Conservation (phyloP, 2,113 vertebrate species). For the Perognathus longimembris region DNA sequence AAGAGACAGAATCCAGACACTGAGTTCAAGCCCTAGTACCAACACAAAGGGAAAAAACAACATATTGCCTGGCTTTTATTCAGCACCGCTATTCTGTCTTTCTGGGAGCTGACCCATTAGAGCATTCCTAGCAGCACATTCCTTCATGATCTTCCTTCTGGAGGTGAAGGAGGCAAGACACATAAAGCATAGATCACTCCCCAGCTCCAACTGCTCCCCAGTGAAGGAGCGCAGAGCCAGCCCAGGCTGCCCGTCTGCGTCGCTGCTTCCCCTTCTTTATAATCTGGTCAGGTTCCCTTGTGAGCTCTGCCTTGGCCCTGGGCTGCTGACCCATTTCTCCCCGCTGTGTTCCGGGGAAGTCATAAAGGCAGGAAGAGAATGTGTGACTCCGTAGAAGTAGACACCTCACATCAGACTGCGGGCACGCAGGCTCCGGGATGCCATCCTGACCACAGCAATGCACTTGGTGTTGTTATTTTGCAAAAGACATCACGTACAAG, state of each 20-base stretch:
- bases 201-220: background rate
- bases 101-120: background rate
- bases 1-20: too few relatives aligned
- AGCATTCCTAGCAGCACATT: background rate
- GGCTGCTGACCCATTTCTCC: background rate
- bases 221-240: background rate
- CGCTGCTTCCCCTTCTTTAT: background rate
- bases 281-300: background rate
- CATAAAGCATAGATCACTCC: background rate
- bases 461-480: background rate
- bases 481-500: background rate
- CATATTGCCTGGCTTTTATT: background rate
- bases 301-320: background rate
- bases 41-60: too few relatives aligned
- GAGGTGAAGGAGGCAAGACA: background rate
- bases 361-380: background rate
- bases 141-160: background rate
- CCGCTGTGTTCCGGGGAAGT: background rate
- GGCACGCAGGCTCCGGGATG: background rate
- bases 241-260: rapidly evolving
- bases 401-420: background rate
- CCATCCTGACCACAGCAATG: too few relatives aligned
- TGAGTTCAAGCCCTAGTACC: too few relatives aligned
- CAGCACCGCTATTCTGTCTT: background rate
- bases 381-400: background rate